Percentiles rank a stretch among this genome's conserved stretches.
These are phyloP conservation scores for Empidonax alnorum DNA, from an alignment of 2,113 vertebrate genomes.

Conservation along the genomic window DNA sequence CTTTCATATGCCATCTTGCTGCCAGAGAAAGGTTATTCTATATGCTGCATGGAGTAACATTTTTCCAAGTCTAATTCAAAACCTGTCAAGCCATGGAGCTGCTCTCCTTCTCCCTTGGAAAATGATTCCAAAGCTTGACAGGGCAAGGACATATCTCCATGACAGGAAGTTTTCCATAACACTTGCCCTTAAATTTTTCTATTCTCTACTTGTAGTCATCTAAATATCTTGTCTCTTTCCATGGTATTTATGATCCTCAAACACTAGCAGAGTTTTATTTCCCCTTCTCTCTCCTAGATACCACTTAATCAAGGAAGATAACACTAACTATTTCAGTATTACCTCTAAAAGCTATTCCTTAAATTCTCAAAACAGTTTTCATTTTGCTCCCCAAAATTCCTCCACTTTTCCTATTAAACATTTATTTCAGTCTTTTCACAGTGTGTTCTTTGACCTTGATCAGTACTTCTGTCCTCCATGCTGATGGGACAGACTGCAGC, in stretches of 20 bases:
- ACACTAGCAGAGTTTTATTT: neutral
- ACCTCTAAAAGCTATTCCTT: neutral
- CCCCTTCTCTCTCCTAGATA: neutral
- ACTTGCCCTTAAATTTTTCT: neutral
- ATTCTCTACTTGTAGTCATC: neutral
- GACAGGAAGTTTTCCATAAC: conserved; percentile 13
- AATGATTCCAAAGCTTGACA: conserved; percentile 38
- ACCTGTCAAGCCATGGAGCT: neutral
- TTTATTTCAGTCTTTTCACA: neutral
- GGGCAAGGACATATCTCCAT: neutral
- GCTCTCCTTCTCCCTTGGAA: neutral
- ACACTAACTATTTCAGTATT: neutral
- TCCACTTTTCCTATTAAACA: neutral
- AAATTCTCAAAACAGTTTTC: neutral
- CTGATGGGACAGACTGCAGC: neutral
- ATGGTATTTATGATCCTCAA: neutral
- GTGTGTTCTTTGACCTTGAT: neutral
- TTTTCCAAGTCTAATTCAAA: conserved; percentile 62
- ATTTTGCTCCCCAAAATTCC: neutral
- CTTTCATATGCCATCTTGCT: conserved; percentile 7
- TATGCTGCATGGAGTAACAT: neutral
- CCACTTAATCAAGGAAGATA: neutral
- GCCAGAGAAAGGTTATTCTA: conserved; percentile 31
- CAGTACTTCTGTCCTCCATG: neutral
- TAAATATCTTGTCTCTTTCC: neutral